Percentiles rank a stretch among this genome's conserved stretches.
Conservation (phyloP, 1,140 invertebrate genomes). For the Papilio helenus region DNA sequence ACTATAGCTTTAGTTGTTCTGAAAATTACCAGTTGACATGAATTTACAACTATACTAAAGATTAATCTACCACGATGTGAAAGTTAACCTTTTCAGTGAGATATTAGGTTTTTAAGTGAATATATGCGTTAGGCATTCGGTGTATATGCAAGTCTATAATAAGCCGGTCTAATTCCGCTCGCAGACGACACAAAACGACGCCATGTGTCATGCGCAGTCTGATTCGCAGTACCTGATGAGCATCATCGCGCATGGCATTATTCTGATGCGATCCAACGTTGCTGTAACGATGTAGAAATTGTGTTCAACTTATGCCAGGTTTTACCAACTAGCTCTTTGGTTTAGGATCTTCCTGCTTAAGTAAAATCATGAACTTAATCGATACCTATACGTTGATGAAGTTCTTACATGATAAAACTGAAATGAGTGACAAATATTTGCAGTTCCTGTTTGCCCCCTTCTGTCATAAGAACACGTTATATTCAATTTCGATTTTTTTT, state of each 20-base stretch:
- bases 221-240: slow-evolving; percentile 53
- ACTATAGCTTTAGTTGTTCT: no score
- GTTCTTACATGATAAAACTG: no score
- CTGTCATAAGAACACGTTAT: no score
- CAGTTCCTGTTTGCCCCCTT: no score
- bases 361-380: no score
- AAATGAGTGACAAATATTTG: no score
- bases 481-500: no score
- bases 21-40: no score
- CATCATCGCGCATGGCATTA: slow-evolving; percentile 55
- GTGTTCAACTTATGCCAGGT: background rate
- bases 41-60: no score
- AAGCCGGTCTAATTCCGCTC: slow-evolving; percentile 9
- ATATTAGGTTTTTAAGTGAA: background rate
- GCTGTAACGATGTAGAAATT: background rate
- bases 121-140: background rate
- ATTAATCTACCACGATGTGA: background rate
- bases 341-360: background rate
- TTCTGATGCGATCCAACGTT: slow-evolving; percentile 43
- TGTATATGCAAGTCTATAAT: slow-evolving; percentile 20
- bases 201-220: slow-evolving; percentile 67
- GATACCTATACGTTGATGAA: no score
- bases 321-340: no score
- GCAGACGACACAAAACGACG: slow-evolving; percentile 24
- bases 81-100: background rate